Base-by-base conservation (phyloP, 2,113 vertebrate genomes). In the Seriola aureovittata region DNA sequence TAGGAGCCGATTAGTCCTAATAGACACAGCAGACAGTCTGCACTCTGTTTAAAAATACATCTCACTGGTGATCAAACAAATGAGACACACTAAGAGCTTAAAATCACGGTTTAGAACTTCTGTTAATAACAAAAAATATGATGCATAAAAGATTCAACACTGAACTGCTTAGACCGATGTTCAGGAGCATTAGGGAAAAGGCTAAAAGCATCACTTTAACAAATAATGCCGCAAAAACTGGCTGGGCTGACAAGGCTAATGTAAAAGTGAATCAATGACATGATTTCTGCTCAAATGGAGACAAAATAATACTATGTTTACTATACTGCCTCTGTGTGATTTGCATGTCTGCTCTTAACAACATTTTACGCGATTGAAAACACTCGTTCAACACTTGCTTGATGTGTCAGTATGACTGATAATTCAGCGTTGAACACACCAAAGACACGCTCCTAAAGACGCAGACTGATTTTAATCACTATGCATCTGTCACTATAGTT, bases 391-490 rank as follows among this genome's bases (percentile, higher is more conserved):
- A 63, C 1, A 58, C 13, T 32, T 25, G 38, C 32, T 66, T 66
- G 46, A 67, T n/a, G 34, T 14, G 42, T 66, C n/a, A 59, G 52
- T 21, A 25, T 36, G 14, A 65, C 50, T 4, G 32, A 32, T 11
- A 17, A 44, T 0, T 21, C 10, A 48, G 21, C 2, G 2, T 55
- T 50, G 34, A 34, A 40, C 16, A 34, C 9, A n/a, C 3, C 13
- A 46, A 42, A 42, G 40, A 11, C 40, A 8, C 5, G 4, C 8
- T 38, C 8, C 38, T 38, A 38, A 5, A 38, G 38, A 38, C 23
- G 52, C 71, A 87, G 55, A 60, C 38, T 48, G 25, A 23, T 67
- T 64, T 50, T 25, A 57, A 42, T 74, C 64, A 42, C 66, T 34
- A 65, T 19, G 76, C 8, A 32, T 75, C 58, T 74, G 50, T 13